These are phyloP conservation scores for Drosophila varians DNA, from an alignment of 1,140 invertebrate genomes.

Conservation along the genomic window DNA sequence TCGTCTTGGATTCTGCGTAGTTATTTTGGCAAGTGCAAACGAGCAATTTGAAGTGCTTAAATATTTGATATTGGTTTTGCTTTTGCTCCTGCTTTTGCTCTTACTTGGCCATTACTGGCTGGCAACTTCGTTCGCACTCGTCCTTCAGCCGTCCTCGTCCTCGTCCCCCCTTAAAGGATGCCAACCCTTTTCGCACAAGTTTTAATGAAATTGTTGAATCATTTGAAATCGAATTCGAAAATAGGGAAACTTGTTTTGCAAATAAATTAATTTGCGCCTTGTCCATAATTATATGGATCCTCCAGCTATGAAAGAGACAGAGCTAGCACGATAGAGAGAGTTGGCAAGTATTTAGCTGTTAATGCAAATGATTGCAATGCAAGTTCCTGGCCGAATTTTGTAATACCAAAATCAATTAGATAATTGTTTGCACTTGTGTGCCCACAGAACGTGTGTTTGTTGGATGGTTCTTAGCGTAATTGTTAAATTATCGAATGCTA, in stretches of 20 bases:
- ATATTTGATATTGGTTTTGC: slow-evolving; percentile 80
- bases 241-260: slow-evolving; percentile 19
- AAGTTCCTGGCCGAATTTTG: slow-evolving; percentile 47
- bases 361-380: slow-evolving; percentile 59
- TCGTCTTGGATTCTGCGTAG: slow-evolving; percentile 70
- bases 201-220: slow-evolving; percentile 73
- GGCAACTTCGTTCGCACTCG: background rate
- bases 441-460: slow-evolving; percentile 5
- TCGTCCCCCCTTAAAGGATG: too few relatives aligned
- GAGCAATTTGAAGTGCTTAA: slow-evolving; percentile 80
- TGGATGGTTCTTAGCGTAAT: slow-evolving; percentile 13
- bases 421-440: slow-evolving; percentile 62
- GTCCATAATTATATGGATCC: slow-evolving; percentile 49
- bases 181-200: slow-evolving; percentile 6
- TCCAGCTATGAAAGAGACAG: background rate
- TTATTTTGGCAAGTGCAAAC: slow-evolving; percentile 81
- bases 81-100: too few relatives aligned
- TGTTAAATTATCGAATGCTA: slow-evolving; percentile 37
- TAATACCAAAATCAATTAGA: slow-evolving; percentile 70
- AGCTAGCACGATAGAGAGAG: background rate
- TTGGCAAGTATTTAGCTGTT: slow-evolving; percentile 29
- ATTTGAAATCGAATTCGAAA: slow-evolving; percentile 4
- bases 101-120: background rate
- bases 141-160: too few relatives aligned
- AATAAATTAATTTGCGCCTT: slow-evolving; percentile 59